Conservation (phyloP, 2,797 vertebrate species). For the Darevskia nairensis region DNA sequence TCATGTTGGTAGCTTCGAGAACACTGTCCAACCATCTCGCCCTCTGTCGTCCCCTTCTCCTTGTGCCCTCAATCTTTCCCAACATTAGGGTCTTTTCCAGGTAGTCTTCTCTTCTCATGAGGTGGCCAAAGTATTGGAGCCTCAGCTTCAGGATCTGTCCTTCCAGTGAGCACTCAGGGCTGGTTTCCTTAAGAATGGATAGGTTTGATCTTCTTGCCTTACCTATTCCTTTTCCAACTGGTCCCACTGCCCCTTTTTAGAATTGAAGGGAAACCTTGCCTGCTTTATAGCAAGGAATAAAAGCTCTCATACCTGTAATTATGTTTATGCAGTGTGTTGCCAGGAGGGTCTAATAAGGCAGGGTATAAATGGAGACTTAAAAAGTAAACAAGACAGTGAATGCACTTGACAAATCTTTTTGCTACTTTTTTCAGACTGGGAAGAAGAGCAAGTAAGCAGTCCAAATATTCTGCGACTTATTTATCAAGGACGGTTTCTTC, state of each 20-base stretch:
- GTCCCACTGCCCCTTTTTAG: not conserved
- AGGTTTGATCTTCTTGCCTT: not conserved
- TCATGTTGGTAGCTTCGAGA: too few species aligned
- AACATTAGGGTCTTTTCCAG: too few species aligned
- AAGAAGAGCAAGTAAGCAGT: constrained; percentile 98
- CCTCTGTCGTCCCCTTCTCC: too few species aligned
- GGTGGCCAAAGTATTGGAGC: too few species aligned
- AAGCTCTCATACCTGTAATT: not conserved
- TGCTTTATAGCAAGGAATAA: not conserved
- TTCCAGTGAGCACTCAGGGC: too few species aligned
- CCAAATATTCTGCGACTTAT: constrained; percentile 97
- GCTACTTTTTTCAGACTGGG: constrained; percentile 87
- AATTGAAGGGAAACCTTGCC: not conserved
- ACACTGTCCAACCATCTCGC: too few species aligned
- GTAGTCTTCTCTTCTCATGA: too few species aligned
- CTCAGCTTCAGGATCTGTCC: too few species aligned
- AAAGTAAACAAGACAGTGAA: not conserved
- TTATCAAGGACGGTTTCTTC: constrained; percentile 98
- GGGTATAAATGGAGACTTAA: not conserved
- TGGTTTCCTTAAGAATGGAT: too few species aligned
- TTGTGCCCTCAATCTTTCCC: too few species aligned
- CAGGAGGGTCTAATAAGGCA: not conserved
- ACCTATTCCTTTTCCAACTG: not conserved
- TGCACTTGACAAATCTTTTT: constrained; percentile 53
- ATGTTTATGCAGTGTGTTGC: not conserved